Evolutionary conservation across 2,888 invertebrate genomes (phyloP), one percentile per base, ranked within the genome.

Genomic region (Adelognathus sp.): DNA sequence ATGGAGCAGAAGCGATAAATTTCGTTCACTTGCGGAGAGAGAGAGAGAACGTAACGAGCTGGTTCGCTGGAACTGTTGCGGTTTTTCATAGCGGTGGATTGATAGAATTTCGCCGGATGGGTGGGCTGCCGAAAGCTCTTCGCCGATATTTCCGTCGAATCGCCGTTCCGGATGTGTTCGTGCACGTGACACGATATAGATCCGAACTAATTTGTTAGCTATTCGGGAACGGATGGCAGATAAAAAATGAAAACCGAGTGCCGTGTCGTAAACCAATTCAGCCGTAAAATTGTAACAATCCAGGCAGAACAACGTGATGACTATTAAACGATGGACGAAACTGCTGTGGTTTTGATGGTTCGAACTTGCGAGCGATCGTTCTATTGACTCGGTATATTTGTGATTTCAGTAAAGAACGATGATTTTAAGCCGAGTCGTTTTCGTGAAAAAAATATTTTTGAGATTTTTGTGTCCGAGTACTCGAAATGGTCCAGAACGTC

Each of bases 141-240:
- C 16, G 9, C 24, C 33, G 44, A 67, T 69, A 69, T 70, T 76
- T 76, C 63, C 29, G 63, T 56, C 36, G 21, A 70, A 70, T 46
- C 24, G 52, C 63, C 29, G 44, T 50, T 61, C 9, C 54, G 56
- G 33, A 69, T 36, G 56, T 56, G 16, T 46, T 46, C 27, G 27
- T 24, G 29, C 31, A 9, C 16, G 21, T 46, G 27, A 41, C 56
- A 29, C 52, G 21, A 63, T 11, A 63, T 64, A 46, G 24, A 54
- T 63, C 16, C 16, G 14, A 31, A 56, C 18, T 63, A 56, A 76
- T 70, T 69, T 56, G 63, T 70, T 56, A 16, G 11, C 29, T 21
- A 36, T 61, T 29, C n/a, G 31, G n/a, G 31, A 58, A 46, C 31
- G 7, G n/a, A 29, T 24, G 16, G 52, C 36, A 71, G 5, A 39